Conservation (phyloP, 2,797 vertebrate species). For the Periparus ater region DNA sequence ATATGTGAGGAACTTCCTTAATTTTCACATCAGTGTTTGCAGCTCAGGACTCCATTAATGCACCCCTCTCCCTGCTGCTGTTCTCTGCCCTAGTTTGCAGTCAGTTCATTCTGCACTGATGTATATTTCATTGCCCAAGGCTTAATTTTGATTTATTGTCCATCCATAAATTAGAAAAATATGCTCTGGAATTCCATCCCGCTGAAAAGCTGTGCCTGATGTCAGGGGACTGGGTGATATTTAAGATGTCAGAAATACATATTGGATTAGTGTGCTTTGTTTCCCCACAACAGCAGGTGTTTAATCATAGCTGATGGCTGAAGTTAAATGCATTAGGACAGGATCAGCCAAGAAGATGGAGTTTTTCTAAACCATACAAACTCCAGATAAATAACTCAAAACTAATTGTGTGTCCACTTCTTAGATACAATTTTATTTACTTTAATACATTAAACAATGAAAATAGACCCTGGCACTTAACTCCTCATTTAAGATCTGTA, state of each 20-base stretch:
- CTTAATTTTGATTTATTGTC: constrained; percentile 99
- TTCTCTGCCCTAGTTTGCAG: constrained; percentile 91
- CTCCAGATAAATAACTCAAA: constrained; percentile 85
- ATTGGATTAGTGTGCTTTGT: constrained; percentile 99
- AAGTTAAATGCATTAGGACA: constrained; percentile 99
- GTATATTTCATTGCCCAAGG: constrained; percentile 99
- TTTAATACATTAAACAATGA: constrained; percentile 81
- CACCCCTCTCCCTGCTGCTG: constrained; percentile 80
- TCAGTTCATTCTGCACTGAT: constrained; percentile 95
- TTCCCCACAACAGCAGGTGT: constrained; percentile 99
- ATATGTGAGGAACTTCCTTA: constrained; percentile 71
- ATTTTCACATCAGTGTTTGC: constrained; percentile 71
- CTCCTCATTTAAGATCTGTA: constrained; percentile 69
- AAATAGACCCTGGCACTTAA: constrained; percentile 76
- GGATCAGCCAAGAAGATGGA: constrained; percentile 90
- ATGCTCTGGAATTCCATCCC: constrained; percentile 98
- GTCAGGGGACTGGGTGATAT: constrained; percentile 99
- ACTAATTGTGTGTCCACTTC: constrained; percentile 83
- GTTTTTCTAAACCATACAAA: constrained; percentile 88
- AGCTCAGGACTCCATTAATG: constrained; percentile 82
- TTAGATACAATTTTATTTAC: constrained; percentile 83
- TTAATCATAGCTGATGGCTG: constrained; percentile 99
- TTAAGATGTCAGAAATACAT: constrained; percentile 99
- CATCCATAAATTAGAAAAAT: constrained; percentile 99
- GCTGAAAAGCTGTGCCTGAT: constrained; percentile 92